A percentile compares a stretch with the other conserved stretches of the same genome.
Conservation (phyloP, 2,888 invertebrate species). For the Odontomyia ornata region DNA sequence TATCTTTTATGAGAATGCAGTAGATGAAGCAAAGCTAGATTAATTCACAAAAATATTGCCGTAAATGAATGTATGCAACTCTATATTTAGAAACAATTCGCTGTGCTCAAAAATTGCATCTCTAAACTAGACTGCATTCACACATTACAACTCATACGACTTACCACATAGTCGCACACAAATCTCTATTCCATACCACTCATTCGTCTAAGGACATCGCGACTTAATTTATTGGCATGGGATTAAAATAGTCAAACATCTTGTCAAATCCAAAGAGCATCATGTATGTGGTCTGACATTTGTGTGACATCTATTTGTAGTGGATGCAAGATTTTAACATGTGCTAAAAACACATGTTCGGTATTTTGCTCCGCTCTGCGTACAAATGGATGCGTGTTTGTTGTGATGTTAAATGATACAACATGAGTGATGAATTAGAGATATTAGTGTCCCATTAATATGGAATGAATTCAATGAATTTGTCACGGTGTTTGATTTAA, state of each 20-base stretch:
- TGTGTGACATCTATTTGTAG: slow-evolving; percentile 30
- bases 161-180: no score
- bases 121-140: no score
- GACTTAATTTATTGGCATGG: slow-evolving; percentile 62
- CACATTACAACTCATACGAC: no score
- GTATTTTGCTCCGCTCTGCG: background rate
- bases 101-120: no score
- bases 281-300: slow-evolving; percentile 37
- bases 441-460: slow-evolving; percentile 41
- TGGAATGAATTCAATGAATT: slow-evolving; percentile 32
- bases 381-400: background rate
- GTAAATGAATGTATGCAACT: no score
- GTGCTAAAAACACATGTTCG: slow-evolving; percentile 19
- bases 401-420: background rate
- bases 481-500: no score
- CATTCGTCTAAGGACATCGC: slow-evolving; percentile 51
- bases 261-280: slow-evolving; percentile 57
- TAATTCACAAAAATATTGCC: no score
- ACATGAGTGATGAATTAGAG: slow-evolving; percentile 42
- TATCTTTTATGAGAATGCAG: no score
- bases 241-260: slow-evolving; percentile 63
- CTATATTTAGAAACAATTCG: no score
- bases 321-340: slow-evolving; percentile 15
- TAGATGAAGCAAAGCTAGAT: no score
- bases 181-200: background rate